Percentiles rank a stretch among this genome's conserved stretches.
Evolutionary conservation across 2,888 invertebrate species (phyloP).

Genomic region (Aphidius colemani): DNA sequence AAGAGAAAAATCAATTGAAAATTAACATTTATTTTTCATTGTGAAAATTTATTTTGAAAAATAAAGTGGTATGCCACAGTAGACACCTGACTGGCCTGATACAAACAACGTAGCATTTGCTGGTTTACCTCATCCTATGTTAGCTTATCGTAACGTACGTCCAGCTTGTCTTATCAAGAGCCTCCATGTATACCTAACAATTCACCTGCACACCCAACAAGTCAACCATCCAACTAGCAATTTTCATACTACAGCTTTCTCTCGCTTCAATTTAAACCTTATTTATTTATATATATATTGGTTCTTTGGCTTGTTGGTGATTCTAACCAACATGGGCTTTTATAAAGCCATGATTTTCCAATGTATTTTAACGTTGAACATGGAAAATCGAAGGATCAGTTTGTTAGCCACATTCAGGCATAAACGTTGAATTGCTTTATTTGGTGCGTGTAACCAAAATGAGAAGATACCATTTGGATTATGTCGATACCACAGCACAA

Average conservation of each 20-base stretch:
- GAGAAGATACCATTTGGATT: conserved; percentile 41
- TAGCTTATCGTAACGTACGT: conserved; percentile 27
- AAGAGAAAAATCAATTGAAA: no score
- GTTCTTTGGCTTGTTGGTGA: not conserved
- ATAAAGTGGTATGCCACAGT: conserved; percentile 1
- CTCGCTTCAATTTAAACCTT: not conserved
- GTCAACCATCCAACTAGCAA: conserved; percentile 6
- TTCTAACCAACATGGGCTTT: not conserved
- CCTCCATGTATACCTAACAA: not conserved
- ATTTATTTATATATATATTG: not conserved
- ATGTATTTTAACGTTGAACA: not conserved
- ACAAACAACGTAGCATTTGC: not conserved
- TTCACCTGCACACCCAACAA: conserved; percentile 3
- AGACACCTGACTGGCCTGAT: not conserved
- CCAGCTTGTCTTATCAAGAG: conserved; percentile 37
- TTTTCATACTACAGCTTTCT: not conserved
- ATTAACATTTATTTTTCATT: not conserved
- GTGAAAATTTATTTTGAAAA: not conserved
- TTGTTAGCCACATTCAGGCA: conserved; percentile 41
- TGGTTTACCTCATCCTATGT: no score
- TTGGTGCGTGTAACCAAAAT: conserved; percentile 44
- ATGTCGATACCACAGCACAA: not conserved
- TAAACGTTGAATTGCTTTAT: conserved; percentile 49
- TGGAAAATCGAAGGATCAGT: conserved; percentile 36
- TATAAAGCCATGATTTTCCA: conserved; percentile 17